A percentile compares a stretch with the other conserved stretches of the same genome.
Evolutionary conservation across 92 coral and sea anemone genomes (phyloP).

Genomic region (Isaurus tuberculatus): DNA sequence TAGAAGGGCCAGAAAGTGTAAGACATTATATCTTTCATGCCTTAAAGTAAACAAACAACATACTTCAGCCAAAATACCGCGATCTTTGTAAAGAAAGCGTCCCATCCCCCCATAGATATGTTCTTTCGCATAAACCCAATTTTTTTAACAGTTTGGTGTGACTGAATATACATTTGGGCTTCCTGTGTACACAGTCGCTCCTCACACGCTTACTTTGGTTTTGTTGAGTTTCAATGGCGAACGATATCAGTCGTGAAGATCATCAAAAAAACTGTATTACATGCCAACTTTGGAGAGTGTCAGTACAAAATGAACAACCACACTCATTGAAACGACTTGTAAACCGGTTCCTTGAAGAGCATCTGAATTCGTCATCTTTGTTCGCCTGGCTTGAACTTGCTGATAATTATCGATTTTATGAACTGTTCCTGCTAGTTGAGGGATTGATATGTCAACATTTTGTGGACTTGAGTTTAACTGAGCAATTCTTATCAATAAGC

Average conservation of each 20-base stretch:
- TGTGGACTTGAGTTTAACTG: constrained; percentile 17
- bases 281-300: background rate
- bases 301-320: constrained; percentile 5
- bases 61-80: too few species aligned
- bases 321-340: constrained; percentile 1
- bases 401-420: background rate
- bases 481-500: constrained; percentile 17
- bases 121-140: too few species aligned
- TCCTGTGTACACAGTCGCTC: too few species aligned
- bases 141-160: too few species aligned
- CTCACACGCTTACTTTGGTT: too few species aligned
- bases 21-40: too few species aligned
- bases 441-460: constrained; percentile 29
- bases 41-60: too few species aligned
- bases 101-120: too few species aligned
- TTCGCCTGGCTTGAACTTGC: constrained; percentile 36
- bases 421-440: constrained; percentile 13
- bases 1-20: too few species aligned
- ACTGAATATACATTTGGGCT: too few species aligned
- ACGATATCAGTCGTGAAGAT: background rate
- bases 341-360: constrained; percentile 6
- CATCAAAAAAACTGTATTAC: background rate
- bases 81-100: too few species aligned
- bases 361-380: background rate
- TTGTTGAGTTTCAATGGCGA: background rate